These are phyloP conservation scores for Diploptera punctata DNA, from an alignment of 2,888 invertebrate genomes.

Conservation along the genomic window DNA sequence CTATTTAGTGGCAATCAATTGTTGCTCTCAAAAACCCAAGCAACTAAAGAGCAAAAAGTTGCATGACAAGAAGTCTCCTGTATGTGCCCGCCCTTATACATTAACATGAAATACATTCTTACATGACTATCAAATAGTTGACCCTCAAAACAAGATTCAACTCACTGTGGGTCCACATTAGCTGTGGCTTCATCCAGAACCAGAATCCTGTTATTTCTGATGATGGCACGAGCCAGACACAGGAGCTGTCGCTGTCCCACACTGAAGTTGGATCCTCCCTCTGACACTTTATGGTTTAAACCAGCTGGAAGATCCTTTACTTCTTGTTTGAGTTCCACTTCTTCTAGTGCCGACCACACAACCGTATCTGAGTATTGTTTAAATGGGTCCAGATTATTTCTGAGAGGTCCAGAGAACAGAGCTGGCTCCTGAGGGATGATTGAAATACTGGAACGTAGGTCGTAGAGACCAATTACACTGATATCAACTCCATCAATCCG, in stretches of 20 bases:
- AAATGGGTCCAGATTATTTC: conserved; percentile 87
- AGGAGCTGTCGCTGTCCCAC: conserved; percentile 71
- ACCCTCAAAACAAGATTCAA: too few species aligned
- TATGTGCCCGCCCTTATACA: too few species aligned
- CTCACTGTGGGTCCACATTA: conserved; percentile 65
- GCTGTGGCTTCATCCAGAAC: conserved; percentile 72
- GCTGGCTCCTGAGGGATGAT: conserved; percentile 95
- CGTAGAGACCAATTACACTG: conserved; percentile 73
- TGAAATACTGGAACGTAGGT: conserved; percentile 80
- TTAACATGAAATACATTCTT: too few species aligned
- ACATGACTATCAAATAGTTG: too few species aligned
- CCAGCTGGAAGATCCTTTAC: conserved; percentile 6
- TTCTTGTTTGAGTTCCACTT: conserved; percentile 54
- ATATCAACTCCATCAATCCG: conserved; percentile 78
- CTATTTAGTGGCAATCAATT: too few species aligned
- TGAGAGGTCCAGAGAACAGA: conserved; percentile 84
- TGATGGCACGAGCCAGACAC: conserved; percentile 68
- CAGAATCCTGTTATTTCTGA: conserved; percentile 63
- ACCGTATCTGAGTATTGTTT: conserved; percentile 72
- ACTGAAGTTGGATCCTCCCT: conserved; percentile 67
- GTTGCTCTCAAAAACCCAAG: too few species aligned
- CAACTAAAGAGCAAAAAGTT: too few species aligned
- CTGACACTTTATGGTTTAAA: conserved; percentile 72
- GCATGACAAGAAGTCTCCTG: too few species aligned
- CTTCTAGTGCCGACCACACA: conserved; percentile 78